These are phyloP conservation scores for Acanthurus leucopareius DNA, from an alignment of 2,797 vertebrate genomes.

Conservation along the genomic window DNA sequence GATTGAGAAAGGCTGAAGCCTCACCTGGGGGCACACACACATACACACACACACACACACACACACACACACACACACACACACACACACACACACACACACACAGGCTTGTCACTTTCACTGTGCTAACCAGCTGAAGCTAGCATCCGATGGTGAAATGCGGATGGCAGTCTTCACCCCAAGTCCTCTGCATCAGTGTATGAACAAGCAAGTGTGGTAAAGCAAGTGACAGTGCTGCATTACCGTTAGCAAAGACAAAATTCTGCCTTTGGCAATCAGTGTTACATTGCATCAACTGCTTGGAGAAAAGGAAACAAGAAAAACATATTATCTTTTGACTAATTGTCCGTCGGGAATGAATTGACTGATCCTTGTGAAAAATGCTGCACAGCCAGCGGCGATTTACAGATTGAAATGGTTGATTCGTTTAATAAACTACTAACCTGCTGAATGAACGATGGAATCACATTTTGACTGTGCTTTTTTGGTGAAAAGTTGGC, in stretches of 20 bases:
- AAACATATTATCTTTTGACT: neutral
- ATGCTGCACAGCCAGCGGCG: neutral
- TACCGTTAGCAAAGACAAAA: constrained; percentile 17
- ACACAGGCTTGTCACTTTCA: constrained; percentile 45
- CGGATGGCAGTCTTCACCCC: constrained; percentile 49
- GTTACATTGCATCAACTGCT: neutral
- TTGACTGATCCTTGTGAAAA: constrained; percentile 18
- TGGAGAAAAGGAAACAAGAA: neutral
- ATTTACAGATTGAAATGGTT: constrained; percentile 14
- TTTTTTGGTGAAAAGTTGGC: constrained; percentile 9
- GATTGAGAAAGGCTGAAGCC: constrained; percentile 49
- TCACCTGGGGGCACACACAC: constrained; percentile 16
- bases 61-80: neutral
- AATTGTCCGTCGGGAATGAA: constrained; percentile 10
- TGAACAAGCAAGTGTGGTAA: constrained; percentile 58
- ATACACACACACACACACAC: neutral
- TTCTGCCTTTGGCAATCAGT: constrained; percentile 13
- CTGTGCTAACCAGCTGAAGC: constrained; percentile 44
- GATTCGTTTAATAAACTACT: constrained; percentile 41
- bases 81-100: constrained; percentile 3
- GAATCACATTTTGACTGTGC: constrained; percentile 13
- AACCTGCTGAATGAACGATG: constrained; percentile 35
- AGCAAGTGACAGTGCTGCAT: constrained; percentile 47
- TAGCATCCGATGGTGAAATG: constrained; percentile 44
- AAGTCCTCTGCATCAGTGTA: constrained; percentile 42